Percentiles rank a stretch among this genome's conserved stretches.
phyloP scores from a whole-genome alignment of 2,888 invertebrate genomes.

The Halictus quadricinctus region DNA sequence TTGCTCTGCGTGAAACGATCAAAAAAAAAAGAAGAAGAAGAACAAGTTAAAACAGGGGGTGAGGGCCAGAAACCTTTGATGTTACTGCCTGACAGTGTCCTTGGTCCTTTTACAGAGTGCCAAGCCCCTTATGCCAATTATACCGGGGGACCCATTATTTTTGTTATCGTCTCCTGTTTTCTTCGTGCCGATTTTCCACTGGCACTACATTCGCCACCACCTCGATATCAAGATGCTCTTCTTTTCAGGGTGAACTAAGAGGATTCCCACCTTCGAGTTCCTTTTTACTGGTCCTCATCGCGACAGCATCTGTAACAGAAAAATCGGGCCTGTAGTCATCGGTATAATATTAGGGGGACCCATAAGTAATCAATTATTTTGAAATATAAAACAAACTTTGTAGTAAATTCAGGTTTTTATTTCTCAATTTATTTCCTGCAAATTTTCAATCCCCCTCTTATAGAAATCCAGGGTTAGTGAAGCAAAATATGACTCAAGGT shows the following conservation, averaged over 20 bases:
- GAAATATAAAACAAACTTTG: too few species aligned
- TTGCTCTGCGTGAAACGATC: constrained; percentile 33
- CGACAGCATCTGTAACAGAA: background rate
- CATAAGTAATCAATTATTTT: too few species aligned
- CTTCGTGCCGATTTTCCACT: constrained; percentile 8
- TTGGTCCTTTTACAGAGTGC: constrained; percentile 9
- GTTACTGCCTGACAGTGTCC: constrained; percentile 38
- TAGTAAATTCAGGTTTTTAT: too few species aligned
- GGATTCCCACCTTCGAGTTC: constrained; percentile 18
- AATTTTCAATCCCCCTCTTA: too few species aligned
- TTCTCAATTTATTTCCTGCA: too few species aligned
- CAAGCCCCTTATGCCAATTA: constrained; percentile 80
- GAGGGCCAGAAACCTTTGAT: constrained; percentile 65
- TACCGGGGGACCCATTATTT: constrained; percentile 69
- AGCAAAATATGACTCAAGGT: too few species aligned
- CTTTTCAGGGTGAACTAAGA: constrained; percentile 28
- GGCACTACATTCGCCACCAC: background rate
- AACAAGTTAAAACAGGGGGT: background rate
- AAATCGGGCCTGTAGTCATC: background rate
- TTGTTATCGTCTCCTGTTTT: constrained; percentile 37
- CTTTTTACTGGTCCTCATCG: background rate
- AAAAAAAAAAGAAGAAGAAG: constrained; percentile 41
- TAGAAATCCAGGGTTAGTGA: too few species aligned
- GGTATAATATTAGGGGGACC: background rate
- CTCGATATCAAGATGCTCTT: background rate